A percentile compares a stretch with the other conserved stretches of the same genome.
These are phyloP conservation scores for Nephila pilipes DNA, from an alignment of 1,140 invertebrate species.

Conservation along the genomic window DNA sequence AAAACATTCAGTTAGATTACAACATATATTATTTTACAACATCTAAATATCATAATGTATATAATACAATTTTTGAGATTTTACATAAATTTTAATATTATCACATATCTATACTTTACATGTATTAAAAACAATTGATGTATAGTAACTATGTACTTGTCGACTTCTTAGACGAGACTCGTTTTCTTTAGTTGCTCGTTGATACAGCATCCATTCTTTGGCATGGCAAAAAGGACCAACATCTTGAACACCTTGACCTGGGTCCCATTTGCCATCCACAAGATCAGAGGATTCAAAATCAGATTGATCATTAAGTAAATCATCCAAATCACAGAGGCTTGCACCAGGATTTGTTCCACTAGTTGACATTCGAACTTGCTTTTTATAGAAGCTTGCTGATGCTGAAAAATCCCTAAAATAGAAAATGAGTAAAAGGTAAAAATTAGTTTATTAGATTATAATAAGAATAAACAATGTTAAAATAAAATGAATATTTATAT, in stretches of 20 bases:
- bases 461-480: neutral
- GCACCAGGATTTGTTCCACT: slow-evolving; percentile 64
- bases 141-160: slow-evolving; percentile 7
- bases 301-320: neutral
- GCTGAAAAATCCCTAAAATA: slow-evolving; percentile 83
- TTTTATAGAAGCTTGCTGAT: slow-evolving; percentile 83
- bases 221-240: slow-evolving; percentile 61
- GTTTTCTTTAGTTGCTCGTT: slow-evolving; percentile 26
- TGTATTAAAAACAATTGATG: too few species aligned
- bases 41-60: too few species aligned
- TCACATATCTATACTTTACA: too few species aligned
- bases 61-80: too few species aligned
- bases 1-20: too few species aligned
- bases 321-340: slow-evolving; percentile 62
- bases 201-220: slow-evolving; percentile 69
- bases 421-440: neutral
- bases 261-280: slow-evolving; percentile 18
- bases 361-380: slow-evolving; percentile 68
- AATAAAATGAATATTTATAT: neutral
- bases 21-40: too few species aligned
- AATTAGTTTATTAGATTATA: too few species aligned
- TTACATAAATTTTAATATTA: too few species aligned
- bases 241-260: slow-evolving; percentile 7
- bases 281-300: slow-evolving; percentile 32
- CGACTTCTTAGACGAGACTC: slow-evolving; percentile 8